phyloP scores from a whole-genome alignment of 2,888 invertebrate genomes.

The Netelia fuscicornis region DNA sequence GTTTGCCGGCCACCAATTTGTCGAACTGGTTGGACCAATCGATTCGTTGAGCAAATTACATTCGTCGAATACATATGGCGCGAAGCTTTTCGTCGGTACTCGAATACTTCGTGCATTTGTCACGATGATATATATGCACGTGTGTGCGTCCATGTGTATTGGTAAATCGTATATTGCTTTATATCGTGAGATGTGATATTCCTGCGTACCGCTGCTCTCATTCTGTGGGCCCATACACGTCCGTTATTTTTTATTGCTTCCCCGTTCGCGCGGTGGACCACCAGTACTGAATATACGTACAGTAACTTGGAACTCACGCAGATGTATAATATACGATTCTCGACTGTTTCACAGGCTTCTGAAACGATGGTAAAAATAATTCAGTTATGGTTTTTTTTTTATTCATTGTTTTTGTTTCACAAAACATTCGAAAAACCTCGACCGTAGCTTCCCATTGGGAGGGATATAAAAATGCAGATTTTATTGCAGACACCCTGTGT shows the following conservation, averaged over 20 bases:
- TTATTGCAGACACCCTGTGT: background rate
- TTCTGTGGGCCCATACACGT: conserved; percentile 34
- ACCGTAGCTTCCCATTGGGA: background rate
- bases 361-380: conserved; percentile 27
- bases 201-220: conserved; percentile 29
- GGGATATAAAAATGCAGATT: conserved; percentile 45
- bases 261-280: conserved; percentile 14
- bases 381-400: background rate
- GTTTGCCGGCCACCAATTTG: conserved; percentile 48
- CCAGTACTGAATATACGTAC: background rate
- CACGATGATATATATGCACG: conserved; percentile 6
- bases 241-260: conserved; percentile 54
- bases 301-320: background rate
- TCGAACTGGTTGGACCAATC: conserved; percentile 43
- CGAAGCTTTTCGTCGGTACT: conserved; percentile 22
- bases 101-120: conserved; percentile 12
- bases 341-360: conserved; percentile 38
- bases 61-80: conserved; percentile 55
- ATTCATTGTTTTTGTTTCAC: background rate
- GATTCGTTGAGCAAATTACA: conserved; percentile 58
- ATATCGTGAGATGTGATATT: conserved; percentile 15
- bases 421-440: background rate
- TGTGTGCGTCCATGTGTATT: background rate
- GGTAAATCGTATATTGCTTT: background rate
- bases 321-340: conserved; percentile 49